phyloP scores from a whole-genome alignment of 2,113 vertebrate genomes.

The Podarcis cretensis region DNA sequence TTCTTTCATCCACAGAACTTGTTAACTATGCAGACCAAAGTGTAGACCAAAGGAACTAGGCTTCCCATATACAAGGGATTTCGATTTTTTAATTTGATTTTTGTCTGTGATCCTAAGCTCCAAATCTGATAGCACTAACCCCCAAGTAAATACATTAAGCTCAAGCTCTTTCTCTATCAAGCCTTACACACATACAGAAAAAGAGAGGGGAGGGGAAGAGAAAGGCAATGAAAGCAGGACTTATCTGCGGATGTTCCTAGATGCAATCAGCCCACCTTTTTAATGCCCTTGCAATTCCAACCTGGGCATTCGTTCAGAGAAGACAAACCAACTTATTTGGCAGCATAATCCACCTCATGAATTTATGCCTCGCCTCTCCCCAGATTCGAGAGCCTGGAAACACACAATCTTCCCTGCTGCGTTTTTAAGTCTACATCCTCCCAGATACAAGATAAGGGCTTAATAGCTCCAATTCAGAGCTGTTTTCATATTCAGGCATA shows the following conservation, averaged over 20 bases:
- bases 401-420: constrained; percentile 50
- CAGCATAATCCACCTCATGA: constrained; percentile 52
- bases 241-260: background rate
- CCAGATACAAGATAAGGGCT: constrained; percentile 59
- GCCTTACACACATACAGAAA: background rate
- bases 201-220: background rate
- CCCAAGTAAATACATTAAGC: background rate
- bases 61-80: background rate
- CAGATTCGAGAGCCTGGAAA: constrained; percentile 42
- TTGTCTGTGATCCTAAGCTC: background rate
- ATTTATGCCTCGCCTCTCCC: constrained; percentile 54
- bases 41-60: background rate
- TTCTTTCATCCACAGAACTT: background rate
- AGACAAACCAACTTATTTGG: constrained; percentile 54
- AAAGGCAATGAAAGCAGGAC: rapidly evolving
- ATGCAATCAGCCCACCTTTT: constrained; percentile 25
- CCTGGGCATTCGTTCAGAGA: constrained; percentile 49
- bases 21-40: background rate
- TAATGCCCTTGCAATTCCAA: constrained; percentile 45
- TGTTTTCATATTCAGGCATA: constrained; percentile 62
- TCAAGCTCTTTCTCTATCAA: background rate
- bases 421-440: constrained; percentile 58
- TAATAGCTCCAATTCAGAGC: constrained; percentile 48
- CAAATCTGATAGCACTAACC: background rate
- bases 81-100: background rate